Conservation (phyloP, 2,113 vertebrate genomes). For the Silurus meridionalis region DNA sequence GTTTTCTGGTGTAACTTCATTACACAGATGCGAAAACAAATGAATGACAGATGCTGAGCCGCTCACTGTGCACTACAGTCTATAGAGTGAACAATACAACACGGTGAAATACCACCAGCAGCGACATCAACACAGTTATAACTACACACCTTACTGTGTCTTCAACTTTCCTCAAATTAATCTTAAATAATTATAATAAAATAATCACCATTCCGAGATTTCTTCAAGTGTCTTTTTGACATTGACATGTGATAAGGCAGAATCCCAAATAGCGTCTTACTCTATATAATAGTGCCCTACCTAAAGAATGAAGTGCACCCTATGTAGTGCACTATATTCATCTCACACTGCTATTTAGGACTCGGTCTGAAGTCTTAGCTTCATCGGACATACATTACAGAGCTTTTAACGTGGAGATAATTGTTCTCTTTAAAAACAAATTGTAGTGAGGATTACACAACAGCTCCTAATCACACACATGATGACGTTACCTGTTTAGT, state of each 20-base stretch:
- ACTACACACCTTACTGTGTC: too few species aligned
- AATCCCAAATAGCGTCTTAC: not conserved
- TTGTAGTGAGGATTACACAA: not conserved
- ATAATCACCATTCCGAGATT: not conserved
- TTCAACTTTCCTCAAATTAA: too few species aligned
- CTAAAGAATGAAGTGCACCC: not conserved
- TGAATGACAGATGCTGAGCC: too few species aligned
- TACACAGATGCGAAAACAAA: too few species aligned
- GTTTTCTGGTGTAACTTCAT: too few species aligned
- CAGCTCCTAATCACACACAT: not conserved
- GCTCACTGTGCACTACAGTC: too few species aligned
- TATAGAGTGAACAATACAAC: too few species aligned
- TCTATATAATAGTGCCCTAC: not conserved
- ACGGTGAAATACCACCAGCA: too few species aligned
- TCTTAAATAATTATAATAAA: too few species aligned
- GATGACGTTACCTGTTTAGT: constrained; percentile 64
- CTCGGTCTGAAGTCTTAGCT: not conserved
- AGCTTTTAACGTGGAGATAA: fast-evolving
- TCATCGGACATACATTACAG: too few species aligned
- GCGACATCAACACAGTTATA: too few species aligned
- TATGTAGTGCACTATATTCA: not conserved
- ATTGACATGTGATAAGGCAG: not conserved
- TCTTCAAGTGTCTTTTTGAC: not conserved
- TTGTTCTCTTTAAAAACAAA: not conserved
- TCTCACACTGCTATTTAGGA: not conserved